Evolutionary conservation across 2,113 vertebrate genomes (phyloP), one percentile per base, ranked within the genome.

Genomic region (Sisor rabdophorus): DNA sequence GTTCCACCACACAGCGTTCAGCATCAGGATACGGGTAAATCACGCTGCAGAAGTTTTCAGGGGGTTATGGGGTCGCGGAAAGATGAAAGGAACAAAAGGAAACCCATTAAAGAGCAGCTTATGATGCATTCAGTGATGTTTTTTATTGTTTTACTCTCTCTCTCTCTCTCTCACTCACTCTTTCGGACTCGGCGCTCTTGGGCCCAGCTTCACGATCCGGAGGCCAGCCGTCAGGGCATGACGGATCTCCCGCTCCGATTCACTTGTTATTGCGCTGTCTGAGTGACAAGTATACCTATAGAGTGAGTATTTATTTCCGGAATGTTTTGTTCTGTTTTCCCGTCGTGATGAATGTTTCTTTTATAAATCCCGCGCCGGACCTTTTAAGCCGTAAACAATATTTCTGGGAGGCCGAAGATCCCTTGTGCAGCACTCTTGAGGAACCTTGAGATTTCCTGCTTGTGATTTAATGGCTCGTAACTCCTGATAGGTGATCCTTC

Each of bases 251-350:
- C 78, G 56, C 85, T 87, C 87, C 88, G 86, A 90, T 92, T 92
- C 91, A 92, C 91, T 92, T 92, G 91, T 93, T 93, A 93, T 91
- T 89, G 90, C 90, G 89, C 92, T 92, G 92, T 92, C 92, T 86
- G 86, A 87, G 87, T 93, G 92, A 93, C 92, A 93, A 91, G 91
- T 93, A 90, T 93, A 92, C 91, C 91, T 93, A 93, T 93, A 91
- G 89, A 91, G 88, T 91, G 87, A 92, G 92, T 93, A 93, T 93
- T 93, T 93, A 93, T 93, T 92, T 96, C 95, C 93, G 90, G 92
- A 94, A 95, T 92, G 92, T 95, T 95, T 94, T 95, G 95, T 94
- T 97, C 95, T 94, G 95, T 98, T 97, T 98, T 96, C 94, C 94
- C 93, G 95, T 94, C 86, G 92, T 92, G 91, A 93, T 93, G 91